Base-by-base conservation (phyloP, 2,888 invertebrate species). In the Thymelicus lineola region DNA sequence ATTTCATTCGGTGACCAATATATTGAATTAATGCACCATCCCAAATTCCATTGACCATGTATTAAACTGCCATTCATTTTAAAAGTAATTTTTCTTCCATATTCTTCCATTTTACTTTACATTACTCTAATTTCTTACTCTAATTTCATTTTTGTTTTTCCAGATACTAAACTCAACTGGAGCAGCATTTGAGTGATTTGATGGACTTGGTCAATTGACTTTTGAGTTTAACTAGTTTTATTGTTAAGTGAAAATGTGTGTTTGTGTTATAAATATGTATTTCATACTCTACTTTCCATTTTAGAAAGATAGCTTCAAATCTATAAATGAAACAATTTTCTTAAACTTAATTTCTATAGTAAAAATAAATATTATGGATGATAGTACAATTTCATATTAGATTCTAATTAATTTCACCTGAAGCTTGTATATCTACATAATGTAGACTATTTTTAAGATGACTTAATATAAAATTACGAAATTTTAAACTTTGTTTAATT, bases 91-190 rank as follows among this genome's bases (percentile, higher is more conserved):
- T 28, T 28, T 28, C 3, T 28, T 28, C 5, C n/a, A n/a, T n/a
- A n/a, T n/a, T n/a, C n/a, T n/a, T n/a, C n/a, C n/a, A 20, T 1
- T 20, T 20, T 20, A 20, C 20, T 28, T 28, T 28, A 28, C 4
- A 28, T 28, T 28, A 28, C 5, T n/a, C n/a, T n/a, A n/a, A n/a
- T 14, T 35, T 14, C 36, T 55, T 48, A 10, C 10, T 2, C 42
- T n/a, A 35, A 35, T 60, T 36, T 35, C 28, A 50, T 62, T 70
- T 35, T 63, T 66, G 62, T 28, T 1, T 66, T 75, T 75, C 55
- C 75, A 75, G 75, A 71, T 75, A 75, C 67, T 75, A 72, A 66
- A 53, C 15, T 20, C 20, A 53, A 61, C 20, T 38, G 60, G 35
- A 63, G 50, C 55, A 70, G 63, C 64, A 57, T 66, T 66, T 59